Conservation (phyloP, 2,113 vertebrate genomes). For the Ameiurus melas region DNA sequence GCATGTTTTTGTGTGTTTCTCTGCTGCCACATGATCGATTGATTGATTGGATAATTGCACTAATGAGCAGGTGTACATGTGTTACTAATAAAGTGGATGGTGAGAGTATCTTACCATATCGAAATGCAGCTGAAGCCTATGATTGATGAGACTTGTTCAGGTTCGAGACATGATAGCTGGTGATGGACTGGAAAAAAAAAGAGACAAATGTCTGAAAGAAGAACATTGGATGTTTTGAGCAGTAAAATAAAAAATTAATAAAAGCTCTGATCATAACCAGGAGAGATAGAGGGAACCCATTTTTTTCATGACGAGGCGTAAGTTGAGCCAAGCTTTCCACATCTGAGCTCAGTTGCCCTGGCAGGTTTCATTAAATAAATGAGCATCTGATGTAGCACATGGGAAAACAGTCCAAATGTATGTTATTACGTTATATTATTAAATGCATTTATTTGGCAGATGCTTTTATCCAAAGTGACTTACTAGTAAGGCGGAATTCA, state of each 20-base stretch:
- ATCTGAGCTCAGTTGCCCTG: neutral
- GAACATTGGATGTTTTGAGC: neutral
- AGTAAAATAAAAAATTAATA: neutral
- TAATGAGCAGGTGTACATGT: neutral
- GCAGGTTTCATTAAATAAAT: slow-evolving; percentile 20
- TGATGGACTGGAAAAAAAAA: neutral
- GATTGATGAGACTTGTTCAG: neutral
- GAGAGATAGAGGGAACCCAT: neutral
- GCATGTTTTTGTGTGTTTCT: neutral
- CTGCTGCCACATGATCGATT: neutral
- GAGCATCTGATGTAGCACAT: neutral
- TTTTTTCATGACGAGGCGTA: neutral
- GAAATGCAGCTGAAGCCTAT: neutral
- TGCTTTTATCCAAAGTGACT: slow-evolving; percentile 19
- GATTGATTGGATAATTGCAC: neutral
- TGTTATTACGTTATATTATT: slow-evolving; percentile 1
- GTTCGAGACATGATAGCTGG: neutral
- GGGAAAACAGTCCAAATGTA: slow-evolving; percentile 6
- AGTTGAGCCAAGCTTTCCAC: neutral
- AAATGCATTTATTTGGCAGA: slow-evolving; percentile 7
- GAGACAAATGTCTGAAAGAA: neutral
- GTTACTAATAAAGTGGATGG: neutral
- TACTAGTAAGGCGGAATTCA: neutral
- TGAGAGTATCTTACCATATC: neutral
- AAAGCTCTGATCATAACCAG: neutral